Conservation (phyloP, 2,797 vertebrate genomes). For the Margarornis squamiger region DNA sequence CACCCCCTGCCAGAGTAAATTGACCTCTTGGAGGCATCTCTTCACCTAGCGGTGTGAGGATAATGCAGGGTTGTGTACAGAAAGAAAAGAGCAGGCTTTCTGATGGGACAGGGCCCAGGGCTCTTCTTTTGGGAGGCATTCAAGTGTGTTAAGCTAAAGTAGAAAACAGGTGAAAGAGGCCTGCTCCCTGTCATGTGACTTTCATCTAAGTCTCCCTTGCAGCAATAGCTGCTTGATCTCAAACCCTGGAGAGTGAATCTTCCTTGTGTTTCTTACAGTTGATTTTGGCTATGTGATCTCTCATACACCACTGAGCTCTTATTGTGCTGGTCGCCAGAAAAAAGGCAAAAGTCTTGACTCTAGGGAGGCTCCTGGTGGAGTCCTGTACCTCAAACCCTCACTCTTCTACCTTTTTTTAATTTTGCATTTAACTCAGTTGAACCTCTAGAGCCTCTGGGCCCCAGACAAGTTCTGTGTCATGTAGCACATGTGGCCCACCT, state of each 20-base stretch:
- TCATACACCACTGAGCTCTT: not conserved
- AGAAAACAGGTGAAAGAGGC: slow-evolving; percentile 46
- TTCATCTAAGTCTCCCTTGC: not conserved
- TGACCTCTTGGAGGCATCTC: slow-evolving; percentile 79
- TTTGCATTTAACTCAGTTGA: not conserved
- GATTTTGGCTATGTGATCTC: not conserved
- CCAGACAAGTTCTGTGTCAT: not conserved
- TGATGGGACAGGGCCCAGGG: not conserved
- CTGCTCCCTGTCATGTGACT: not conserved
- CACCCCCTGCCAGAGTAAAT: slow-evolving; percentile 73
- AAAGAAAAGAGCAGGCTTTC: slow-evolving; percentile 12
- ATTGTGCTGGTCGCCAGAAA: not conserved
- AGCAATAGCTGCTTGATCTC: not conserved
- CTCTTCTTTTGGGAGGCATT: slow-evolving; percentile 51
- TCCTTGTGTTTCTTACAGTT: not conserved
- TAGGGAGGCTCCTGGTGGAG: not conserved
- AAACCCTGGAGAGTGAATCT: not conserved
- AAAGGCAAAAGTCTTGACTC: not conserved
- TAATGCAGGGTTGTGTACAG: slow-evolving; percentile 25
- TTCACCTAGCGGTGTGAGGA: slow-evolving; percentile 76
- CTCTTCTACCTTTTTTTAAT: not conserved
- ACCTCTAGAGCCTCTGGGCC: not conserved
- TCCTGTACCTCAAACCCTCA: not conserved
- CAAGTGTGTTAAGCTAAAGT: slow-evolving; percentile 49
- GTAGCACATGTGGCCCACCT: fast-evolving